These are phyloP conservation scores for Diabrotica balteata DNA, from an alignment of 2,888 invertebrate species.

Conservation along the genomic window DNA sequence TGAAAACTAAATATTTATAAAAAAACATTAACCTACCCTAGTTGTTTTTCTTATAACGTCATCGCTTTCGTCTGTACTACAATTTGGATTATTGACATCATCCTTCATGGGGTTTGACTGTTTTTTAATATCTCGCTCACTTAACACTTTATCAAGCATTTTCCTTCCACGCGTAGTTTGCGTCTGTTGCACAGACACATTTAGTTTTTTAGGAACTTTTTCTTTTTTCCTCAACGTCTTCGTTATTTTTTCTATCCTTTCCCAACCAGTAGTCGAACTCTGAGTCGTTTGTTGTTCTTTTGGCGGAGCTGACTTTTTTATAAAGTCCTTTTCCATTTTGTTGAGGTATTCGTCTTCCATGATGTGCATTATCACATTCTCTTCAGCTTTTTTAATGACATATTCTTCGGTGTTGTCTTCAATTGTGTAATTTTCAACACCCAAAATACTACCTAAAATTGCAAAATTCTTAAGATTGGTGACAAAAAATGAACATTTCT, in stretches of 20 bases:
- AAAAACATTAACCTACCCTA: no score
- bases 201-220: conserved; percentile 35
- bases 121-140: no score
- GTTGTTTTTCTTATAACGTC: no score
- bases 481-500: no score
- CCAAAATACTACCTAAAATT: conserved; percentile 11
- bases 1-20: no score
- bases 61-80: no score
- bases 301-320: not conserved
- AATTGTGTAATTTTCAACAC: conserved; percentile 39
- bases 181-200: conserved; percentile 32
- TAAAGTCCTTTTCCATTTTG: conserved; percentile 43
- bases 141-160: no score
- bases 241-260: conserved; percentile 43
- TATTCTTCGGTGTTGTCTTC: conserved; percentile 45
- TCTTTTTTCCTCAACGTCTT: conserved; percentile 38
- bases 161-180: no score
- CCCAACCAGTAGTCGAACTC: conserved; percentile 40
- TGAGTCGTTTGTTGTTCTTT: conserved; percentile 14
- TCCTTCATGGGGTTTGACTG: no score
- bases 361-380: conserved; percentile 44
- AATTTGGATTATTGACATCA: no score
- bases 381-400: conserved; percentile 36
- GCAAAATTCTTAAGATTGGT: no score
- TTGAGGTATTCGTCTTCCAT: conserved; percentile 50